Evolutionary conservation across 2,113 vertebrate species (phyloP).

Genomic region (Tachysurus vachellii): DNA sequence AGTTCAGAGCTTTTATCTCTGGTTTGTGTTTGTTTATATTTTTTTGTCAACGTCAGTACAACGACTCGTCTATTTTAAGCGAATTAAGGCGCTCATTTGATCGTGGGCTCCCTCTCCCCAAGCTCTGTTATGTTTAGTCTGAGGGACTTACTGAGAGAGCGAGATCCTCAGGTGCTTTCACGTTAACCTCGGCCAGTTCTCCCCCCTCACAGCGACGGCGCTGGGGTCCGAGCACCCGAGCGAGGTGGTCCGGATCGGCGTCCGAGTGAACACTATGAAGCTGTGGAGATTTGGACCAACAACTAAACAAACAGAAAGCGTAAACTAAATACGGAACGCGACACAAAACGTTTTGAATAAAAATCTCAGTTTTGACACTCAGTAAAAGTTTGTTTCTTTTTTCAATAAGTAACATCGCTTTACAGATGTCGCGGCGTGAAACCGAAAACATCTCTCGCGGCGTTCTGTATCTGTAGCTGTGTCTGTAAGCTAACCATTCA

Average conservation of each 20-base stretch:
- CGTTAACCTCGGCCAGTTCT: not conserved
- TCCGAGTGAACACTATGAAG: not conserved
- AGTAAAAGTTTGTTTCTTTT: not conserved
- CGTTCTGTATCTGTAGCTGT: not conserved
- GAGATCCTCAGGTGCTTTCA: not conserved
- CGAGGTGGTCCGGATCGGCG: not conserved
- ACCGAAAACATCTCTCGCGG: not conserved
- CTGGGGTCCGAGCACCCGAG: not conserved
- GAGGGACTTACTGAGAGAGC: not conserved
- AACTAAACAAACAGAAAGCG: not conserved
- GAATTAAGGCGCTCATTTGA: constrained; percentile 54
- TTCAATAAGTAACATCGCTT: not conserved
- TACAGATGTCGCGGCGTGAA: not conserved
- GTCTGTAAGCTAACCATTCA: not conserved
- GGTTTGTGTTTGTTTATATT: constrained; percentile 61
- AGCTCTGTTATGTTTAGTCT: constrained; percentile 16
- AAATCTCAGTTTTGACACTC: not conserved
- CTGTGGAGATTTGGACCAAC: not conserved
- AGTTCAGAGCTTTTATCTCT: constrained; percentile 25
- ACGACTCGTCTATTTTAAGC: constrained; percentile 65
- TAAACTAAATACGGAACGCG: not conserved
- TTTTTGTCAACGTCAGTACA: constrained; percentile 69
- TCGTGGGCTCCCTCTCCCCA: constrained; percentile 44
- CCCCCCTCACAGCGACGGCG: not conserved
- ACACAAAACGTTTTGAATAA: not conserved